These are phyloP conservation scores for Epinephelus fuscoguttatus DNA, from an alignment of 2,113 vertebrate species.

Conservation along the genomic window DNA sequence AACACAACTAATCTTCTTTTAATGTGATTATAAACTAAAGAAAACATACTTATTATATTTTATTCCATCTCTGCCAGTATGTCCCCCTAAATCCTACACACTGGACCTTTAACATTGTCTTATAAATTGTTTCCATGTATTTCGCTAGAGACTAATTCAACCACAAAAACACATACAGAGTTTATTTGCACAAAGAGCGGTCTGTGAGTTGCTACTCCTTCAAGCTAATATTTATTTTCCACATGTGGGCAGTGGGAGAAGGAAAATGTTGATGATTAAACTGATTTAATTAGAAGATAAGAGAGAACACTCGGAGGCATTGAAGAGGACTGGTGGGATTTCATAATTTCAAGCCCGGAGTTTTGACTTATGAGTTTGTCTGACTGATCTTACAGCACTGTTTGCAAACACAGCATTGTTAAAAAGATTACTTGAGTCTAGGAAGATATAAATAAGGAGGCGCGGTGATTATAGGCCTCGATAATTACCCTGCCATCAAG, in stretches of 20 bases:
- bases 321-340: constrained; percentile 25
- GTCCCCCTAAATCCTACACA: no score
- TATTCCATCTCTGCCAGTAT: no score
- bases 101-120: neutral
- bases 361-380: constrained; percentile 32
- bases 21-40: no score
- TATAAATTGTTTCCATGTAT: neutral
- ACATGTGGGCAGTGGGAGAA: neutral
- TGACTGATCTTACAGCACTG: neutral
- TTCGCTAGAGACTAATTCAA: neutral
- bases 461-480: neutral
- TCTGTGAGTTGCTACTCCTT: neutral
- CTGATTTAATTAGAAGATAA: constrained; percentile 32
- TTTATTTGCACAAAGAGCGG: neutral
- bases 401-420: constrained; percentile 13
- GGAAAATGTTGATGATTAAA: constrained; percentile 10
- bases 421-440: neutral
- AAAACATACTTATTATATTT: no score
- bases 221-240: neutral
- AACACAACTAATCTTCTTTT: no score
- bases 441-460: neutral
- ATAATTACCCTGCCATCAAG: neutral
- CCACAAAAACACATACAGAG: neutral
- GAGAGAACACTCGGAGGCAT: neutral
- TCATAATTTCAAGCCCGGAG: constrained; percentile 24